Base-by-base conservation (phyloP, 2,888 invertebrate species). In the Itoplectis maculator region DNA sequence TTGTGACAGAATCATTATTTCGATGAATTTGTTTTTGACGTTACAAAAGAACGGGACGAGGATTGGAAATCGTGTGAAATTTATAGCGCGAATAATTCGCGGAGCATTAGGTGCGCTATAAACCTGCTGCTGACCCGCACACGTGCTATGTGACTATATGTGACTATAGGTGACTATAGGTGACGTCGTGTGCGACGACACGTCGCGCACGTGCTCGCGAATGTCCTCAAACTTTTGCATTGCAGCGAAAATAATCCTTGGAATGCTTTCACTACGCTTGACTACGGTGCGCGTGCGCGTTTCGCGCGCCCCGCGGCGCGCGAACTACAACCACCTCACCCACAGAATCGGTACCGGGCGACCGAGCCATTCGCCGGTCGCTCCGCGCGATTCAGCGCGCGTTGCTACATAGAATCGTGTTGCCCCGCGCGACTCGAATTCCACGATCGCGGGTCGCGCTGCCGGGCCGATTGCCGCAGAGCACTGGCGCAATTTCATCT, bases 331-430 rank as follows among this genome's bases (percentile, higher is more conserved):
- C 20, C 35, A 49, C 35, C 23, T 13, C 35, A 37, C 23, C 18
- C 35, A 18, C 4, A 51, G 51, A 51, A 51, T n/a, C n/a, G n/a
- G n/a, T n/a, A n/a, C n/a, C n/a, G n/a, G n/a, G 35, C 68, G 18
- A 49, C 49, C 49, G 2, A 45, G 59, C 37, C 37, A 29, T 2
- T 35, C 69, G 54, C 13, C 47, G 47, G 4, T 51, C 63, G 23
- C 23, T 15, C 47, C 29, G 13, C 23, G 23, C 68, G 49, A 20
- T 40, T 13, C 45, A 5, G n/a, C 42, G 18, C 9, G 15, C 54
- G 45, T 79, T 47, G 79, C 79, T 69, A 74, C 74, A 74, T 51
- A 74, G 54, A 79, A 63, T 74, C 20, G 63, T 61, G n/a, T 61
- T n/a, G n/a, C n/a, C n/a, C 49, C 18, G 15, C 63, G 11, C 68